phyloP scores from a whole-genome alignment of 2,113 vertebrate species.

The Oryzias javanicus region DNA sequence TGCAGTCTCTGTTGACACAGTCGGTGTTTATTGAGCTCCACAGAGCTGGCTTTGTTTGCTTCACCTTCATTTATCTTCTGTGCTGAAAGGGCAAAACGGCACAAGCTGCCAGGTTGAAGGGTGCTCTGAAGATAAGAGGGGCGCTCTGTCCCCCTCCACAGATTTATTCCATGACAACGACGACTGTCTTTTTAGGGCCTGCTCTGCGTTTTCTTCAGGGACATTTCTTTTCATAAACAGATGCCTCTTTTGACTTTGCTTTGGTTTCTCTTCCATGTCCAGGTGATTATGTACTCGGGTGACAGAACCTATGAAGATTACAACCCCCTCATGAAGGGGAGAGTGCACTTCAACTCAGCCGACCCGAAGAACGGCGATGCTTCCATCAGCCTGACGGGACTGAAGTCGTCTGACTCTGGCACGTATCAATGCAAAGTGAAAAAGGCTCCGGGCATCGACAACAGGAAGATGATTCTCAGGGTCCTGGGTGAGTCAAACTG shows the following conservation, averaged over 20 bases:
- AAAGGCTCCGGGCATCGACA: slow-evolving; percentile 87
- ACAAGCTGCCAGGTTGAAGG: slow-evolving; percentile 54
- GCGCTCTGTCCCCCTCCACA: slow-evolving; percentile 27
- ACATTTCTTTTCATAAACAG: no score
- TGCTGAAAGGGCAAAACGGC: slow-evolving; percentile 49
- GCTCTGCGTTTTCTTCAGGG: no score
- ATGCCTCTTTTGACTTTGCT: slow-evolving; percentile 14
- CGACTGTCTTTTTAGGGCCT: background rate
- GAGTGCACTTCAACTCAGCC: slow-evolving; percentile 84
- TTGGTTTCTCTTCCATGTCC: slow-evolving; percentile 8
- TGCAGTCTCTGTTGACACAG: slow-evolving; percentile 59
- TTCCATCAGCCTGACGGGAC: slow-evolving; percentile 84
- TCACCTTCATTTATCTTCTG: slow-evolving; percentile 41
- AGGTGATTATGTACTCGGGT: slow-evolving; percentile 89
- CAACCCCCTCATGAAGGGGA: slow-evolving; percentile 74
- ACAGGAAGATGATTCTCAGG: slow-evolving; percentile 83
- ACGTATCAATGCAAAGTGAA: slow-evolving; percentile 96
- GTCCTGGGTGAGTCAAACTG: slow-evolving; percentile 85
- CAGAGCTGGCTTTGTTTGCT: slow-evolving; percentile 66
- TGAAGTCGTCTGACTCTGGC: slow-evolving; percentile 85
- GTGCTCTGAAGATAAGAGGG: slow-evolving; percentile 38
- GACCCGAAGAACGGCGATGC: slow-evolving; percentile 89
- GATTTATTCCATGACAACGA: slow-evolving; percentile 34
- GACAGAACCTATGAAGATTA: slow-evolving; percentile 84
- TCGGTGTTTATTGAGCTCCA: slow-evolving; percentile 66